Evolutionary conservation across 2,113 vertebrate genomes (phyloP), one percentile per base, ranked within the genome.

Genomic region (Chinchilla lanigera): DNA sequence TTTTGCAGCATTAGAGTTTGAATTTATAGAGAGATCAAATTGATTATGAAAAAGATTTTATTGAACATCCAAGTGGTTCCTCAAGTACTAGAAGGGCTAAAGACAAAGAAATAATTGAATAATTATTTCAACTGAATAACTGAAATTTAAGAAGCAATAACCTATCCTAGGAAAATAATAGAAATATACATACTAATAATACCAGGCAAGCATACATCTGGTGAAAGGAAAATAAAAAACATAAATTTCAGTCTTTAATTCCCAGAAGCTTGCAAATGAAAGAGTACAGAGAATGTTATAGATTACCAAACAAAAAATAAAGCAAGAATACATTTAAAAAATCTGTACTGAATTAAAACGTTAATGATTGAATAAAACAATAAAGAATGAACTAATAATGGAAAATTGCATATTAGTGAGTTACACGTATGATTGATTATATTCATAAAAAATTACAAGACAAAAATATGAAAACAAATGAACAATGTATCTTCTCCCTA

Each of bases 391-490:
- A 41, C n/a, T 56, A 44, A 89, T 92, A 93, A 4, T 7, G 7
- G 44, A 56, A 16, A 83, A 71, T 19, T 60, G 3, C 2, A 14
- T 61, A 50, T 61, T 41, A 81, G 3, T 28, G 16, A 61, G 6
- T 22, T 95, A 12, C 0, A 95, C 7, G 52, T 30, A 56, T 41
- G 30, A 77, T 73, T 85, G 16, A 63, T 90, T 87, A 54, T 33
- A 6, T 71, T 83, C n/a, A n/a, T n/a, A n/a, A n/a, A n/a, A 89
- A 88, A 94, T 94, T 61, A 77, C 13, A 94, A 84, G 13, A 50
- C 7, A 75, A 86, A 91, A 82, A 52, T 80, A 7, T 54, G 35
- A 82, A 85, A 82, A 50, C 13, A 58, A 82, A 17, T 20, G 54
- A 24, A 75, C 47, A 96, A 28, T 88, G 41, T 7, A 86, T 7